Conservation (phyloP, 2,797 vertebrate genomes). For the Pyrrhura leucotis region DNA sequence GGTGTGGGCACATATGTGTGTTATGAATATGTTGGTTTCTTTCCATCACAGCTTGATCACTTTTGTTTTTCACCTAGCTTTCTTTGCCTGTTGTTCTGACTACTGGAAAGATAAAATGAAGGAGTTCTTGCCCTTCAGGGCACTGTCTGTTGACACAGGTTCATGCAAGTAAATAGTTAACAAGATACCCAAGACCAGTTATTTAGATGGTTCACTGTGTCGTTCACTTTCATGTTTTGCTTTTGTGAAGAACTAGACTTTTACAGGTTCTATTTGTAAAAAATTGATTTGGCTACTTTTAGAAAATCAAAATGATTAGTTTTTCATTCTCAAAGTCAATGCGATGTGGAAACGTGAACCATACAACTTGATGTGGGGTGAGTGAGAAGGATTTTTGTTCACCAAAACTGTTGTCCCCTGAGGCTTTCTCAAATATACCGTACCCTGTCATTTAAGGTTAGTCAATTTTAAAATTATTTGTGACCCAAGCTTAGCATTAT, state of each 20-base stretch:
- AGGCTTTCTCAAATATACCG: neutral
- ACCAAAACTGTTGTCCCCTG: neutral
- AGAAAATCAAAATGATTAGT: neutral
- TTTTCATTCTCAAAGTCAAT: neutral
- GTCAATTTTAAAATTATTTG: conserved; percentile 14
- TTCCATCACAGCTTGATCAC: neutral
- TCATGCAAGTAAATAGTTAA: conserved; percentile 57
- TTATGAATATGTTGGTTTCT: neutral
- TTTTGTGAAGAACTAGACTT: conserved; percentile 3
- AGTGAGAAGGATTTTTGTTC: conserved; percentile 2
- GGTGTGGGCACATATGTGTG: neutral
- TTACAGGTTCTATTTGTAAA: neutral
- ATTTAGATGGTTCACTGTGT: neutral
- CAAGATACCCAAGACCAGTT: conserved; percentile 27
- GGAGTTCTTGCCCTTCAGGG: conserved; percentile 39
- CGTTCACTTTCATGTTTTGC: neutral
- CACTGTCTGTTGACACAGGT: conserved; percentile 40
- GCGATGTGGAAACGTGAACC: neutral
- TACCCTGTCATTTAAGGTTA: neutral
- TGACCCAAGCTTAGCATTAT: neutral
- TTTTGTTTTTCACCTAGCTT: conserved; percentile 58
- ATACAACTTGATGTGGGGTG: neutral
- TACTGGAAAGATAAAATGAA: conserved; percentile 48
- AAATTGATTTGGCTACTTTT: neutral
- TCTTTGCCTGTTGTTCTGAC: conserved; percentile 26